These are phyloP conservation scores for Acinonyx jubatus DNA, from an alignment of 2,113 vertebrate species.

Conservation along the genomic window DNA sequence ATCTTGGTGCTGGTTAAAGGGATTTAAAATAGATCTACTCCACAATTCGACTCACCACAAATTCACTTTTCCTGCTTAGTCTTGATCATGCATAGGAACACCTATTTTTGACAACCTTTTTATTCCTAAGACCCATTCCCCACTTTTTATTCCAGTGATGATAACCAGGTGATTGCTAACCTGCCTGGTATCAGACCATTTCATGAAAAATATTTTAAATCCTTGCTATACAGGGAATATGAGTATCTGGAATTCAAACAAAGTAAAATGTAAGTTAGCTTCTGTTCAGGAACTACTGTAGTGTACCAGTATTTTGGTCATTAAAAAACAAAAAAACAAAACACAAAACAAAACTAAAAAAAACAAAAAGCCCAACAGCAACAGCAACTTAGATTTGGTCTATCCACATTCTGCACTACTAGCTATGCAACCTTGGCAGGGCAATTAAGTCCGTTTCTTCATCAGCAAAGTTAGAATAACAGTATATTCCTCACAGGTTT, in stretches of 20 bases:
- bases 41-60: background rate
- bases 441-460: background rate
- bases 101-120: background rate
- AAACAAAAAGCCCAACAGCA: background rate
- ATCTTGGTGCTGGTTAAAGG: background rate
- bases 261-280: background rate
- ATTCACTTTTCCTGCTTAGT: background rate
- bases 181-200: background rate
- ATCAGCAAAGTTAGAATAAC: background rate
- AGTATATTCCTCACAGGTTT: background rate
- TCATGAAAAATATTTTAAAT: background rate
- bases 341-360: too few species aligned
- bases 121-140: background rate
- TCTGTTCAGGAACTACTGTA: background rate
- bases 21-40: background rate
- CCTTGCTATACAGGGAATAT: background rate
- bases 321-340: background rate
- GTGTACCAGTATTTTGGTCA: background rate
- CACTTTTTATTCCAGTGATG: background rate
- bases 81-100: background rate
- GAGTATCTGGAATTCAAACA: background rate
- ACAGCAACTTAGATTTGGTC: background rate
- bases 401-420: background rate
- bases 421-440: background rate
- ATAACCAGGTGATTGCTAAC: background rate